Evolutionary conservation across 1,140 invertebrate genomes (phyloP), one percentile per base, ranked within the genome.

Genomic region (Harlomillsia oculata): DNA sequence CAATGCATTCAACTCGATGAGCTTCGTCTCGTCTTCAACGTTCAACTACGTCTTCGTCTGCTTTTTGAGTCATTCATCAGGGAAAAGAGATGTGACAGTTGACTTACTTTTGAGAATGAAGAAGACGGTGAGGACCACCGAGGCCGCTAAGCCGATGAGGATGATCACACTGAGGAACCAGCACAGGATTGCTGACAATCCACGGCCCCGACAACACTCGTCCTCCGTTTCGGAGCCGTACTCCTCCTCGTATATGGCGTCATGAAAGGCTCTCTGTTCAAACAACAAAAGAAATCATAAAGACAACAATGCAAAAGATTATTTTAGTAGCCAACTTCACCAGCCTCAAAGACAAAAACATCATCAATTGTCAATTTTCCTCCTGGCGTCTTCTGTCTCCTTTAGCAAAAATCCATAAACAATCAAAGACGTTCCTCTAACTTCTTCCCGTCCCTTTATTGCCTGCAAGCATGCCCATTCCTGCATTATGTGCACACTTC

Each of bases 181-280:
- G 36, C 63, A 65, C n/a, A 62, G 45, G 5, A 65, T 40, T n/a
- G 59, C 63, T 5, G 59, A 59, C 28, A 62, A 26, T 20, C 63
- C 63, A 9, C 63, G 51, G 13, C 60, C 40, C 20, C 59, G 50
- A 43, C 63, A 65, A 43, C 60, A 62, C 11, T 62, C 59, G 23
- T 65, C 63, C 5, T 61, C 63, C n/a, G 52, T 21, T 28, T 59
- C 59, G 23, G 52, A 50, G 28, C 51, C 59, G 39, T 62, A 65
- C 25, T 65, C 63, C 46, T 65, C 63, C 43, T 65, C 59, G 52
- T 65, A 65, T 30, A 65, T 65, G 28, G 63, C 63, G 45, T 65
- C 63, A 48, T 65, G 59, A 52, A 56, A 65, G 21, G 60, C 59
- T 53, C 63, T 52, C 54, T 65, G 16, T 30, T 18, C 29, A 45